Conservation (phyloP, 2,797 vertebrate species). For the Hapalemur alaotrensis region DNA sequence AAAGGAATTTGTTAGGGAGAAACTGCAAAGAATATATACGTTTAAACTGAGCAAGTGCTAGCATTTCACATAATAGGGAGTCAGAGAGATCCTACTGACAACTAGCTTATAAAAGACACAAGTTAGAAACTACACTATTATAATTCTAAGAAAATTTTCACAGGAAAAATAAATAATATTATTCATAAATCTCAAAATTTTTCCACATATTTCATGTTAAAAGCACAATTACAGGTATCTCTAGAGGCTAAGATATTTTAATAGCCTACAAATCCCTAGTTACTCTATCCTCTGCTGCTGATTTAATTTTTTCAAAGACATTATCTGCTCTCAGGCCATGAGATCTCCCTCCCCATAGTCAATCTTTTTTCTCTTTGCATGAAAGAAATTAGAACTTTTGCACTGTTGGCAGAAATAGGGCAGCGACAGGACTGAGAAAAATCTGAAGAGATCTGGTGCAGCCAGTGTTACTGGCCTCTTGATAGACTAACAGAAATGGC, state of each 20-base stretch:
- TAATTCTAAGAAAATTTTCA: background rate
- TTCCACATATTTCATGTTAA: background rate
- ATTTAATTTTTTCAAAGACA: background rate
- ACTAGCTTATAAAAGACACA: background rate
- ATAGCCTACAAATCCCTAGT: background rate
- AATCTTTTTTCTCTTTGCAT: background rate
- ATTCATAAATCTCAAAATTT: background rate
- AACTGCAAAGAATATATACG: background rate
- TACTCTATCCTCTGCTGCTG: background rate
- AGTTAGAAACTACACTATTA: background rate
- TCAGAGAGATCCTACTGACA: background rate
- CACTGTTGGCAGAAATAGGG: background rate
- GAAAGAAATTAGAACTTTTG: background rate
- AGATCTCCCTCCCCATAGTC: background rate
- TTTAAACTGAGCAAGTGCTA: background rate
- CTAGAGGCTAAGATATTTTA: background rate
- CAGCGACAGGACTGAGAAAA: background rate
- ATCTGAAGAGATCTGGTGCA: background rate
- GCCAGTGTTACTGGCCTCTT: background rate
- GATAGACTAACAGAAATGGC: background rate
- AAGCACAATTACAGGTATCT: background rate
- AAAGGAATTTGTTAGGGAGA: slow-evolving; percentile 5
- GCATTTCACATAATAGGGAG: background rate
- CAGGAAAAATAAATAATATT: background rate
- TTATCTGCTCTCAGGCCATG: background rate